phyloP scores from a whole-genome alignment of 1,140 invertebrate species.

The Stegodyphus dumicola region DNA sequence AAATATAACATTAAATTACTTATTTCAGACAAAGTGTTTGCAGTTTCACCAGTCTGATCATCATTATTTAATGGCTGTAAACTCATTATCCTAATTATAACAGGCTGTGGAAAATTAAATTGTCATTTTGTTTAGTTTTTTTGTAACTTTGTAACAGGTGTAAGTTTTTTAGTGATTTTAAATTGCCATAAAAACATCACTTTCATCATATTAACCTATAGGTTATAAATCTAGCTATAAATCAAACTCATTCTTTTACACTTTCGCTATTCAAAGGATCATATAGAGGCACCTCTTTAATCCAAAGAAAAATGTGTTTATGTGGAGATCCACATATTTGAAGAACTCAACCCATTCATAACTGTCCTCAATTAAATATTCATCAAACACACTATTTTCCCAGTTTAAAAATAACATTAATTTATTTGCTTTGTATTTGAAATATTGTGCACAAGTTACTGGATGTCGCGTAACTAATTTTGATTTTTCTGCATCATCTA shows the following conservation, averaged over 20 bases:
- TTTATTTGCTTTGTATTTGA: too few species aligned
- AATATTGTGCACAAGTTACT: too few species aligned
- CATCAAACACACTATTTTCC: too few species aligned
- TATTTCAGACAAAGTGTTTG: background rate
- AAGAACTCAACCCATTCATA: too few species aligned
- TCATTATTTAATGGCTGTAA: background rate
- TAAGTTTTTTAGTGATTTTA: background rate
- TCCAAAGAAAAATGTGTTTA: too few species aligned
- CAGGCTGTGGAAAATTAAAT: background rate
- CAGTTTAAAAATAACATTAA: too few species aligned
- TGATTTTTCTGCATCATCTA: too few species aligned
- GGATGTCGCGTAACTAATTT: too few species aligned
- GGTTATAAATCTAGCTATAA: background rate
- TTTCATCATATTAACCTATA: background rate
- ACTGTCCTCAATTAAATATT: too few species aligned
- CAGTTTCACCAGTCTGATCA: background rate
- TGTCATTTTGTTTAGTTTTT: background rate
- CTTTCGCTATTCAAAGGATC: background rate
- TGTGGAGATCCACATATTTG: too few species aligned
- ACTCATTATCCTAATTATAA: background rate
- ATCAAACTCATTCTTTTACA: background rate
- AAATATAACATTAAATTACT: background rate
- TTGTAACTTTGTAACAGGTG: background rate
- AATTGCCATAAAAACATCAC: background rate
- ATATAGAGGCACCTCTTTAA: background rate